phyloP scores from a whole-genome alignment of 2,888 invertebrate species.

The Ypsolopha sequella region DNA sequence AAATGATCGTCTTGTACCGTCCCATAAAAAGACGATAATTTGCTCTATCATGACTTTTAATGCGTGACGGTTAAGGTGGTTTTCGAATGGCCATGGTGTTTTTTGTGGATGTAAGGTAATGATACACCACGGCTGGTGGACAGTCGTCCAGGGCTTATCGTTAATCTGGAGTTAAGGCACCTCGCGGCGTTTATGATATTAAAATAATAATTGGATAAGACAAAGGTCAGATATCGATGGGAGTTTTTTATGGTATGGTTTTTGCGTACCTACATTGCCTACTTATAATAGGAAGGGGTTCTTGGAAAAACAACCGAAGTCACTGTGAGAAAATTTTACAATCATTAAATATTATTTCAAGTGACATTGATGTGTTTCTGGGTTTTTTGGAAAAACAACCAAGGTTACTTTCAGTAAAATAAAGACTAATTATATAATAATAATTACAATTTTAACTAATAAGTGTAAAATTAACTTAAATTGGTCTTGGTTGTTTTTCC shows the following conservation, averaged over 20 bases:
- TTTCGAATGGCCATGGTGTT: neutral
- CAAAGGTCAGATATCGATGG: constrained; percentile 47
- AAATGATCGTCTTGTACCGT: constrained; percentile 29
- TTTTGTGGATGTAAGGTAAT: neutral
- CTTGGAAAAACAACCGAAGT: too few relatives aligned
- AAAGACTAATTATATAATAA: too few relatives aligned
- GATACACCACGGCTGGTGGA: constrained; percentile 21
- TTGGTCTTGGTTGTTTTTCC: too few relatives aligned
- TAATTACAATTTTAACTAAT: too few relatives aligned
- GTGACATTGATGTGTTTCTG: too few relatives aligned
- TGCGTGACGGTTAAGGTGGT: neutral
- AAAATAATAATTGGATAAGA: constrained; percentile 61
- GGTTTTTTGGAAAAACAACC: too few relatives aligned
- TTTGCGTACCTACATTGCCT: too few relatives aligned
- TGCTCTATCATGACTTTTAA: constrained; percentile 30
- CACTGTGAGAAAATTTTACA: too few relatives aligned
- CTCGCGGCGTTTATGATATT: constrained; percentile 47
- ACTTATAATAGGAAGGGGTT: too few relatives aligned
- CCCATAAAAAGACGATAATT: constrained; percentile 23
- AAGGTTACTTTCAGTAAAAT: too few relatives aligned
- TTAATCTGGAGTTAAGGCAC: constrained; percentile 59
- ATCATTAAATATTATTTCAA: too few relatives aligned
- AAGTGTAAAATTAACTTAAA: too few relatives aligned
- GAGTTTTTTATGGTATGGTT: constrained; percentile 20
- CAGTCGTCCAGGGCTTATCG: constrained; percentile 37